Evolutionary conservation across 1,140 invertebrate species (phyloP), one percentile per base, ranked within the genome.

Genomic region (Grapholita molesta): DNA sequence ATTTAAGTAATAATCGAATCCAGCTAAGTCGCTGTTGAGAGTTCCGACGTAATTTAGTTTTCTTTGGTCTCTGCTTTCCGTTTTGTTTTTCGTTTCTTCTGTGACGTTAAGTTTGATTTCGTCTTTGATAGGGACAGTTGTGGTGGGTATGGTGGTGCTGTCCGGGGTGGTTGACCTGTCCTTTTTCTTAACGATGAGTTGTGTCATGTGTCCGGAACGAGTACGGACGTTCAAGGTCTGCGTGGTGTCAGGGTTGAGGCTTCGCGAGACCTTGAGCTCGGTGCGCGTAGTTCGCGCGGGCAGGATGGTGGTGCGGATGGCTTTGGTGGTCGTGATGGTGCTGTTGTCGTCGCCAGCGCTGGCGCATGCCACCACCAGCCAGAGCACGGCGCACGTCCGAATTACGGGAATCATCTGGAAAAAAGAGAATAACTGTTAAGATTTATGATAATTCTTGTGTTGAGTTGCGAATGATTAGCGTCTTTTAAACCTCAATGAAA

Each of bases 211-310:
- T 8, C 96, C 96, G 11, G 95, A 94, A 78, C 94, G 94, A 0
- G 95, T 96, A 68, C 95, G 93, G 0, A 97, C 95, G 79, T 95
- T 96, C 8, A 97, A 81, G 8, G 96, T 95, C 77, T 96, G 94
- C 23, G 94, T 96, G 52, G 95, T 94, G 3, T 95, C 94, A 1
- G 96, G 95, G 85, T 95, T 94, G 1, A 96, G 88, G 84, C 95
- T 96, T 73, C 96, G 93, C 0, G 95, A 94, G 2, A 97, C 96
- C 83, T 96, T 95, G 0, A 97, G 85, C 79, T 96, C 94, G 3
- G 96, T 96, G 61, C 96, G 93, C 2, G 95, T 94, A 11, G 90
- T 92, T 68, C 85, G 75, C 33, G 92, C 89, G 12, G 89, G 89
- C 30, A 92, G 75, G 55, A 91, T 85, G 12, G 89, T 91, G 24